Percentiles rank a stretch among this genome's conserved stretches.
Evolutionary conservation across 2,888 invertebrate genomes (phyloP).

Genomic region (Portevinia maculata): DNA sequence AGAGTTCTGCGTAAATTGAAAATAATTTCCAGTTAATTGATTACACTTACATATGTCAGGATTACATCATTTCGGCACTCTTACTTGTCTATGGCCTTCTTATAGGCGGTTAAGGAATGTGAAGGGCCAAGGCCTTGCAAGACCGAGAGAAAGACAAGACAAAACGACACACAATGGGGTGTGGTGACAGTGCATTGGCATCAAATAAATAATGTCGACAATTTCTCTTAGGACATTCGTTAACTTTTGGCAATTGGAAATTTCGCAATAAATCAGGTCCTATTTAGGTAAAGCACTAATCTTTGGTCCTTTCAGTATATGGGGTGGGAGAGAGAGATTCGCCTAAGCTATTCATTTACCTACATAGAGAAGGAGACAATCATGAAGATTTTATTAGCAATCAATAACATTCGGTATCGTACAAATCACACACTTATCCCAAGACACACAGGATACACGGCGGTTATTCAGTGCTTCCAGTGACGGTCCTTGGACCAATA

Average conservation of each 20-base stretch:
- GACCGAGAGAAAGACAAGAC: not conserved
- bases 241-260: conserved; percentile 69
- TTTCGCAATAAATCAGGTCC: conserved; percentile 61
- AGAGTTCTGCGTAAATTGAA: conserved; percentile 45
- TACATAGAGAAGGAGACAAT: conserved; percentile 75
- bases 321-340: not conserved
- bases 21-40: conserved; percentile 67
- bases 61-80: conserved; percentile 52
- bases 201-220: conserved; percentile 50
- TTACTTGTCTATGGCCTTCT: conserved; percentile 4
- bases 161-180: not conserved
- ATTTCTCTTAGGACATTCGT: conserved; percentile 69
- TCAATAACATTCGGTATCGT: conserved; percentile 76
- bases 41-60: conserved; percentile 64
- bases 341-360: conserved; percentile 64
- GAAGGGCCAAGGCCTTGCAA: conserved; percentile 24
- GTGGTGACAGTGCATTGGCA: not conserved
- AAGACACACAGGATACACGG: conserved; percentile 11
- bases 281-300: conserved; percentile 67
- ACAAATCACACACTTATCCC: conserved; percentile 76
- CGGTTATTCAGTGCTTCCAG: not conserved
- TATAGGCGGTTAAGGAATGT: conserved; percentile 39
- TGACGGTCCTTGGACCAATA: conserved; percentile 59
- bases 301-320: conserved; percentile 48
- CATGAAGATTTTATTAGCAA: conserved; percentile 77